These are phyloP conservation scores for Fregata magnificens DNA, from an alignment of 2,113 vertebrate genomes.

Conservation along the genomic window DNA sequence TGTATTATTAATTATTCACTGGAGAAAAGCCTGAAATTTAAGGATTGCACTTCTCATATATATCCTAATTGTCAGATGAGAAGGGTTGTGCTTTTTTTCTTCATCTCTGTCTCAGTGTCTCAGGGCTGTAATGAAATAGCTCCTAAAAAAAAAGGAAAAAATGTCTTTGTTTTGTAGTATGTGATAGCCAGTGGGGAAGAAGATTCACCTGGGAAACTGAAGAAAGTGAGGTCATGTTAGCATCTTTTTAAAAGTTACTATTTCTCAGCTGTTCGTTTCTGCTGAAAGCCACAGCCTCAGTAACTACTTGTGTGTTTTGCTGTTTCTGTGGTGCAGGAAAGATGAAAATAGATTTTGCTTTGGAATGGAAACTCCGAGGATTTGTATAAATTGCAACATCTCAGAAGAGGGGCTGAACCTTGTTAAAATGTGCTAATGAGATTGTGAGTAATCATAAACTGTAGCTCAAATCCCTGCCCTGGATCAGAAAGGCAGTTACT, in stretches of 20 bases:
- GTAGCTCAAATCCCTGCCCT: background rate
- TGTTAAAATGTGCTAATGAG: background rate
- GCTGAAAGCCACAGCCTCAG: background rate
- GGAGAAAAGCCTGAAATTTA: background rate
- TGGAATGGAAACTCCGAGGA: background rate
- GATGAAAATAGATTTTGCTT: background rate
- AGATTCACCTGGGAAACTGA: background rate
- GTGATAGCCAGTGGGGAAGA: background rate
- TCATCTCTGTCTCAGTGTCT: background rate
- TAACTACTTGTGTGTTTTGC: background rate
- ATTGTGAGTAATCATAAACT: background rate
- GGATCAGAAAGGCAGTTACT: background rate
- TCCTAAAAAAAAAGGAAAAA: background rate
- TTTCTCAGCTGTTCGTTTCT: background rate
- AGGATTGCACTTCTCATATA: background rate
- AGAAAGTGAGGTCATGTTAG: background rate
- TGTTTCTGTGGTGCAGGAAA: background rate
- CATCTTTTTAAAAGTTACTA: background rate
- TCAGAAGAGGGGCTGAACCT: background rate
- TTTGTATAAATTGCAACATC: background rate
- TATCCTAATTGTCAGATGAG: background rate
- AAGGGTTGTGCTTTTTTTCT: background rate
- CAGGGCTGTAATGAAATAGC: background rate
- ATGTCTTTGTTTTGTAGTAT: background rate
- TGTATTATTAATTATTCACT: background rate